phyloP scores from a whole-genome alignment of 2,888 invertebrate species.

The Campaea margaritaria region DNA sequence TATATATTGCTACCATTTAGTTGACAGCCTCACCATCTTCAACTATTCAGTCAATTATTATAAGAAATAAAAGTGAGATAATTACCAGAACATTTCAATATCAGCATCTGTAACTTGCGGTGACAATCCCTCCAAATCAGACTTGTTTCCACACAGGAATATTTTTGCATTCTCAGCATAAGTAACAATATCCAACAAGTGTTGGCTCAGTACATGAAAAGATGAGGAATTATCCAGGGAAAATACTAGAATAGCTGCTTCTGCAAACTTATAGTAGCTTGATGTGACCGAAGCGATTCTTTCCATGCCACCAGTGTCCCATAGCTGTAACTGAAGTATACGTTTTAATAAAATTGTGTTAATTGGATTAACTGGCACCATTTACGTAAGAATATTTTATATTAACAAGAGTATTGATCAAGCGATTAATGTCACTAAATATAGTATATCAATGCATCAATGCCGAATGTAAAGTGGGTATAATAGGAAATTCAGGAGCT shows the following conservation, averaged over 20 bases:
- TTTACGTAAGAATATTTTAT: slow-evolving; percentile 12
- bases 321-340: slow-evolving; percentile 91
- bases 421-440: slow-evolving; percentile 3
- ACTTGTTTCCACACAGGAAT: slow-evolving; percentile 97
- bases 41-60: slow-evolving; percentile 1
- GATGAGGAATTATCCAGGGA: slow-evolving; percentile 96
- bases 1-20: background rate
- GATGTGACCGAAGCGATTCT: slow-evolving; percentile 97
- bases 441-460: slow-evolving; percentile 1
- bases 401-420: slow-evolving; percentile 2
- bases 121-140: slow-evolving; percentile 90
- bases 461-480: too few species aligned
- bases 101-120: slow-evolving; percentile 94
- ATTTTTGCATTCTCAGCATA: slow-evolving; percentile 98
- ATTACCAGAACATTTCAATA: slow-evolving; percentile 94
- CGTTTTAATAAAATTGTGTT: slow-evolving; percentile 20
- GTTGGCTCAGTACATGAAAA: slow-evolving; percentile 96
- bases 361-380: slow-evolving; percentile 31
- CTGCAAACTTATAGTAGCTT: slow-evolving; percentile 97
- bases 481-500: background rate
- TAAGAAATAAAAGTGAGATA: slow-evolving; percentile 11
- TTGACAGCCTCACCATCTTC: background rate
- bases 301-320: slow-evolving; percentile 99
- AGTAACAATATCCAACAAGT: slow-evolving; percentile 96
- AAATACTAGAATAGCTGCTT: slow-evolving; percentile 96